Evolutionary conservation across 2,113 vertebrate species (phyloP).

Genomic region (Mirounga angustirostris): DNA sequence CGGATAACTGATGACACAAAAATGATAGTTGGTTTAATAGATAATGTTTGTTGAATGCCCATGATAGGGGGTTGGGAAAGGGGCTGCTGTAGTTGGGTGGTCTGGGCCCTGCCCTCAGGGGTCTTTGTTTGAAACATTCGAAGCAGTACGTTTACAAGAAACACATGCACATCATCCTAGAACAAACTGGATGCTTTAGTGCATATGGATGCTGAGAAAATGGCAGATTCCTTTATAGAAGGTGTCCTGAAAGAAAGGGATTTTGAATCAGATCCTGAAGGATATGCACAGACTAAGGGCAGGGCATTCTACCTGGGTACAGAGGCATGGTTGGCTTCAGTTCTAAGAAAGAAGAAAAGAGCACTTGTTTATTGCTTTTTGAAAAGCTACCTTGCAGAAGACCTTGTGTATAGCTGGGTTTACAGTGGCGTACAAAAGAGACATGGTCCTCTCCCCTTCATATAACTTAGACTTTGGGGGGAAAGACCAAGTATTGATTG

Average conservation of each 20-base stretch:
- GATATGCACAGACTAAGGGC: not conserved
- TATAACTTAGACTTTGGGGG: not conserved
- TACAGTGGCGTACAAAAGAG: not conserved
- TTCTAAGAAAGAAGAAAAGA: constrained; percentile 12
- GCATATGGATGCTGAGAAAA: not conserved
- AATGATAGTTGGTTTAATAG: not conserved
- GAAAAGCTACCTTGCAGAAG: not conserved
- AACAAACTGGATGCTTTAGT: not conserved
- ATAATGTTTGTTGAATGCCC: not conserved
- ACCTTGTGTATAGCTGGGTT: not conserved
- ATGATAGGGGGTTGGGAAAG: not conserved
- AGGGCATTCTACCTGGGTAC: not conserved
- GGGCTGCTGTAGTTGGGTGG: not conserved
- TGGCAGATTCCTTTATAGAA: not conserved
- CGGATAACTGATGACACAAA: not conserved
- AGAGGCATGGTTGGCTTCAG: not conserved
- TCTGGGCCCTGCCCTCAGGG: not conserved
- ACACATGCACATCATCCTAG: not conserved
- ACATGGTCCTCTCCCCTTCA: not conserved
- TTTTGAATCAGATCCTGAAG: constrained; percentile 4
- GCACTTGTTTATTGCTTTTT: not conserved
- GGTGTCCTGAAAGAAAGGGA: not conserved
- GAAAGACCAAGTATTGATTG: not conserved
- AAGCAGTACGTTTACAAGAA: not conserved
- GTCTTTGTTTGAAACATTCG: not conserved